phyloP scores from a whole-genome alignment of 1,140 invertebrate genomes.

The Drosophila kepulauana region DNA sequence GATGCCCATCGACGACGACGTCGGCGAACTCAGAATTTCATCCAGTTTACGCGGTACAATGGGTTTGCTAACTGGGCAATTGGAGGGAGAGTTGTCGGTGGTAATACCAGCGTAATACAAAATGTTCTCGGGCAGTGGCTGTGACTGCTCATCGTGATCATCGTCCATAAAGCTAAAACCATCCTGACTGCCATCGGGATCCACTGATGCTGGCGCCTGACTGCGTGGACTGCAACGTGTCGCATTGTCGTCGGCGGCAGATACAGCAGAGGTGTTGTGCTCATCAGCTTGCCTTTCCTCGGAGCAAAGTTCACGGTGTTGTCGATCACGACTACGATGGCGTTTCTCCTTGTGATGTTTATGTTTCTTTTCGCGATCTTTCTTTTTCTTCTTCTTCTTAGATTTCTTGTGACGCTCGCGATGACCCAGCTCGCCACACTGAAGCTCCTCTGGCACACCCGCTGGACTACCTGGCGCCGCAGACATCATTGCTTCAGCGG shows the following conservation, averaged over 20 bases:
- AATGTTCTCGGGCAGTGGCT: constrained; percentile 84
- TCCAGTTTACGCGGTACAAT: constrained; percentile 74
- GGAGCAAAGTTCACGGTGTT: constrained; percentile 56
- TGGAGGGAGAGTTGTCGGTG: constrained; percentile 83
- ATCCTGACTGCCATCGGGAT: constrained; percentile 83
- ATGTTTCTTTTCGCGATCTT: constrained; percentile 89
- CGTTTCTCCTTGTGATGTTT: constrained; percentile 90
- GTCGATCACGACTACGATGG: constrained; percentile 69
- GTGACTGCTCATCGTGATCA: constrained; percentile 67
- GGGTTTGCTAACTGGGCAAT: constrained; percentile 72
- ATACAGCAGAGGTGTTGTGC: not conserved
- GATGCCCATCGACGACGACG: constrained; percentile 60
- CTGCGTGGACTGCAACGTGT: constrained; percentile 48
- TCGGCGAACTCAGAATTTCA: constrained; percentile 67
- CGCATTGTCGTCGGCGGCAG: constrained; percentile 38
- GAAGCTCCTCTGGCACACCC: constrained; percentile 56
- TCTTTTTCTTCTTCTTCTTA: constrained; percentile 93
- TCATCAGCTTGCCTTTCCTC: constrained; percentile 49
- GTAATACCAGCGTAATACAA: constrained; percentile 79
- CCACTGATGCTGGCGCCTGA: constrained; percentile 37
- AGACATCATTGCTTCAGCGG: constrained; percentile 81
- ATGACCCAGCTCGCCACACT: constrained; percentile 43
- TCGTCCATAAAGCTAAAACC: constrained; percentile 86
- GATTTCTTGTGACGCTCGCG: constrained; percentile 88
- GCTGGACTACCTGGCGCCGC: constrained; percentile 55